Evolutionary conservation across 2,797 vertebrate species (phyloP).

Genomic region (Tolypeutes matacus): DNA sequence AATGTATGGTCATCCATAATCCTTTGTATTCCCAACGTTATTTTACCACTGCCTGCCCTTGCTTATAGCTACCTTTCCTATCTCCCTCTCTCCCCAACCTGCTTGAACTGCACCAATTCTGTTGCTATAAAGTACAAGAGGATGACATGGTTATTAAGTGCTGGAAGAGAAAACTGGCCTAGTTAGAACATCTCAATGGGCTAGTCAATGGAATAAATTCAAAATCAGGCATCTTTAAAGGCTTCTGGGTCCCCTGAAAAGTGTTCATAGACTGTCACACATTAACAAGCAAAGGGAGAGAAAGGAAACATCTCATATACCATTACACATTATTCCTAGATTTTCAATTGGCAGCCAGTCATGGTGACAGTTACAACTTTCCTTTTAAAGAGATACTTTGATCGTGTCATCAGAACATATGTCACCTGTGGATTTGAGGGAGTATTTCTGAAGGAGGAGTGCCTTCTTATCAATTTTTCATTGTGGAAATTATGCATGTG

Average conservation of each 20-base stretch:
- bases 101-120: neutral
- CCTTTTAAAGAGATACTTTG: conserved; percentile 58
- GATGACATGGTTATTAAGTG: neutral
- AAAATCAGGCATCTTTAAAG: conserved; percentile 32
- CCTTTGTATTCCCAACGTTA: neutral
- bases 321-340: conserved; percentile 40
- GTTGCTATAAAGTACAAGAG: neutral
- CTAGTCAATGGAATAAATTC: conserved; percentile 43
- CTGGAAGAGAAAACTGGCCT: conserved; percentile 43
- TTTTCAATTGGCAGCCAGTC: conserved; percentile 30
- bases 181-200: conserved; percentile 27
- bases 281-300: conserved; percentile 12
- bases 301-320: conserved; percentile 25
- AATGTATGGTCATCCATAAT: neutral
- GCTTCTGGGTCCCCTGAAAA: neutral
- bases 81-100: neutral
- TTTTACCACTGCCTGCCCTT: neutral
- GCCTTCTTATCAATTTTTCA: conserved; percentile 54
- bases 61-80: neutral
- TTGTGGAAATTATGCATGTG: conserved; percentile 60
- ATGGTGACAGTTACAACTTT: conserved; percentile 53
- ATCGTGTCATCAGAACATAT: conserved; percentile 25
- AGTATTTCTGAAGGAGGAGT: conserved; percentile 26
- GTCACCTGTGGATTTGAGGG: conserved; percentile 8
- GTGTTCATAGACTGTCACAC: neutral